phyloP scores from a whole-genome alignment of 1,140 invertebrate genomes.

The Lasaia peninsularis region DNA sequence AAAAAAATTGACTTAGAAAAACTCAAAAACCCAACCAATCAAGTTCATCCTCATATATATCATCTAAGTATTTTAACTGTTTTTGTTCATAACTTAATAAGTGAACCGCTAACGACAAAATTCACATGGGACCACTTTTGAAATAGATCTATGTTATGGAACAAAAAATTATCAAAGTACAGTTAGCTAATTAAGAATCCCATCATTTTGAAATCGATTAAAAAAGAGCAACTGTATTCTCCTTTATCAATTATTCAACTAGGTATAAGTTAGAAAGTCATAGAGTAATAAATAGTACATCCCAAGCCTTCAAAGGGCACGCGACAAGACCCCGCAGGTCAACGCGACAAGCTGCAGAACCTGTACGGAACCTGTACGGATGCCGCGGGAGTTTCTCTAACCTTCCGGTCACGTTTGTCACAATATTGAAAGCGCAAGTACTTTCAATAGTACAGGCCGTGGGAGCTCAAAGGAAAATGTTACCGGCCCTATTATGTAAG shows the following conservation, averaged over 20 bases:
- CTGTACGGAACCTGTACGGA: not conserved
- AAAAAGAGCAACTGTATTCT: no score
- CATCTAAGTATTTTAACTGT: no score
- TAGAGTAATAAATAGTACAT: not conserved
- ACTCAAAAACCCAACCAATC: no score
- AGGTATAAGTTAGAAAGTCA: not conserved
- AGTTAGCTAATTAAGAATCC: no score
- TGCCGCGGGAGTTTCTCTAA: slow-evolving; percentile 1
- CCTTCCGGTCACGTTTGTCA: slow-evolving; percentile 10
- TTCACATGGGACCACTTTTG: no score
- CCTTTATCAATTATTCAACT: not conserved
- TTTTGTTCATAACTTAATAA: no score
- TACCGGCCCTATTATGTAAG: not conserved
- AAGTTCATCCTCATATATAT: no score
- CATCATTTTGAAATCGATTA: no score
- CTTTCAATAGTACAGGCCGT: not conserved
- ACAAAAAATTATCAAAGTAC: no score
- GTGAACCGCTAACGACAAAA: no score
- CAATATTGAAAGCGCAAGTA: not conserved
- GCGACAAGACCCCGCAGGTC: slow-evolving; percentile 1
- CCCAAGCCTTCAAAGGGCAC: not conserved
- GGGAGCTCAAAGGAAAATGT: not conserved
- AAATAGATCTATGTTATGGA: no score
- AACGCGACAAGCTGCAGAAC: not conserved
- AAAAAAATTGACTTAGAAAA: no score